Evolutionary conservation across 2,113 vertebrate species (phyloP).

Genomic region (Morone saxatilis): DNA sequence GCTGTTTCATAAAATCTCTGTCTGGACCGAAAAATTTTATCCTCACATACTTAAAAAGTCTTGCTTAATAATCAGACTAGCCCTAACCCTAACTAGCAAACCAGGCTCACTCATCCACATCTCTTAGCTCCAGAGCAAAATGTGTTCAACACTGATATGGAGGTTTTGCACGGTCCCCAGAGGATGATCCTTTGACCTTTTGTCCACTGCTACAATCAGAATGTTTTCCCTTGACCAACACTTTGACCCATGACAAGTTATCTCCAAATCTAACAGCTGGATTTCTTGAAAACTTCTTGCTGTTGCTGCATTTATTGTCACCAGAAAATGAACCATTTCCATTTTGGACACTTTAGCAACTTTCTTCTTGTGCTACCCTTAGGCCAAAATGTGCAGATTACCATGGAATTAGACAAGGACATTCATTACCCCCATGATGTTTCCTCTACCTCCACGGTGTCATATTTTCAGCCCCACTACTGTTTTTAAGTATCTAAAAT

Average conservation of each 20-base stretch:
- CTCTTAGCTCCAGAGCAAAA: background rate
- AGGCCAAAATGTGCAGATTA: background rate
- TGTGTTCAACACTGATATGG: background rate
- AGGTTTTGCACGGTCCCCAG: background rate
- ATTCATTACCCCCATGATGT: background rate
- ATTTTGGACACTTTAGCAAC: background rate
- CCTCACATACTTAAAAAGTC: no score
- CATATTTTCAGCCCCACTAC: background rate
- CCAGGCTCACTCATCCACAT: background rate
- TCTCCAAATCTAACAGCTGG: background rate
- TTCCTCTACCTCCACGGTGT: background rate
- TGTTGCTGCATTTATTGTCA: background rate
- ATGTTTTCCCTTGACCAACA: background rate
- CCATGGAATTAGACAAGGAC: background rate
- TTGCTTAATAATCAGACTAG: background rate
- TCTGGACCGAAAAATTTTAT: no score
- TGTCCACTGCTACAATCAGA: background rate
- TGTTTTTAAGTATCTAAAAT: background rate
- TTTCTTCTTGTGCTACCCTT: background rate
- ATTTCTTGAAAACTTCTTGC: background rate
- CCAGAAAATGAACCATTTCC: background rate
- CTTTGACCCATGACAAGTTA: background rate
- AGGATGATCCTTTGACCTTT: background rate
- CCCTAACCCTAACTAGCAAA: no score
- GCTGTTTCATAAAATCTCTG: no score